Conservation (phyloP, 2,888 invertebrate species). For the Patella ulyssiponensis region DNA sequence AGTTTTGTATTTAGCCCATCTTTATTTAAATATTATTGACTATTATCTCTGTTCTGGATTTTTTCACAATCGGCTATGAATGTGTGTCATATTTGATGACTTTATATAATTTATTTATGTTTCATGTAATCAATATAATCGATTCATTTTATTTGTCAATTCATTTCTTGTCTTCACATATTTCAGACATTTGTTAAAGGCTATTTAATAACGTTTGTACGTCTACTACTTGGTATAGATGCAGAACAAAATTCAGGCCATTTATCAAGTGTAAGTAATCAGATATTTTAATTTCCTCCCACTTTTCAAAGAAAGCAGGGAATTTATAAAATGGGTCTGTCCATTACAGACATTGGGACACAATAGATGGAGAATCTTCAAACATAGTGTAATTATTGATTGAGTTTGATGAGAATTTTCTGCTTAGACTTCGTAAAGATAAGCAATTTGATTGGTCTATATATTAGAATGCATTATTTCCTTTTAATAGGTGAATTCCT, state of each 20-base stretch:
- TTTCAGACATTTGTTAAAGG: constrained; percentile 96
- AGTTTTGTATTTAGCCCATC: too few relatives aligned
- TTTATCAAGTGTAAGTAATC: constrained; percentile 89
- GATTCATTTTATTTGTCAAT: too few relatives aligned
- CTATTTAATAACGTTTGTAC: constrained; percentile 97
- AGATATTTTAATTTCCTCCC: neutral
- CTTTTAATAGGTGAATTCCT: neutral
- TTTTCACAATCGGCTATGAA: neutral
- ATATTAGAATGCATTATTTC: too few relatives aligned
- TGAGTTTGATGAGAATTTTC: constrained; percentile 38
- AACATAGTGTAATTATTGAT: neutral
- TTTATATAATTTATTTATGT: too few relatives aligned
- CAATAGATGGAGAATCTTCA: too few relatives aligned
- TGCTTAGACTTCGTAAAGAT: too few relatives aligned
- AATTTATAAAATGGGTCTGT: too few relatives aligned
- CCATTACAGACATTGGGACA: too few relatives aligned
- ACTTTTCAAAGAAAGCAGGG: neutral
- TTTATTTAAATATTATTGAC: too few relatives aligned
- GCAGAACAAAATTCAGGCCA: constrained; percentile 98
- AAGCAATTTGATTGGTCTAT: too few relatives aligned
- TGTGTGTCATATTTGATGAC: neutral
- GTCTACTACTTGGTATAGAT: constrained; percentile 93
- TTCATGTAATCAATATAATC: too few relatives aligned
- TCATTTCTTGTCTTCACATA: neutral
- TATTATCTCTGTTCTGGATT: neutral